Base-by-base conservation (phyloP, 2,113 vertebrate species). In the Pandion haliaetus region DNA sequence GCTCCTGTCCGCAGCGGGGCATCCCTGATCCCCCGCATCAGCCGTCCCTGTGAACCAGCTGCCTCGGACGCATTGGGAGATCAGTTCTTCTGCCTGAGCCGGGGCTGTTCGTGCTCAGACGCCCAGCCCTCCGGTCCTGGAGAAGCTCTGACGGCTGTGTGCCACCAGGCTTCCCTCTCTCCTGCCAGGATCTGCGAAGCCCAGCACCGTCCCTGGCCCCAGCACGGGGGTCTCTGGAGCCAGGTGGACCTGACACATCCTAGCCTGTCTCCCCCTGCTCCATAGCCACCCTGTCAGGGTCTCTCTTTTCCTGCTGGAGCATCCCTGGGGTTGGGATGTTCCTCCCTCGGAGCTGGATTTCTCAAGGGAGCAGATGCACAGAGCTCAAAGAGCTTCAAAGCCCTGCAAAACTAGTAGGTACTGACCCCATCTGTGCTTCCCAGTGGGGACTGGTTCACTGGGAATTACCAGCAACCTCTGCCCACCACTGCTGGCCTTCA, bases 1-100 rank as follows among this genome's bases (percentile, higher is more conserved):
- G 20, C 19, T 88, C 49, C 62, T 4, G 6, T 17, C 52, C 1
- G 1, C 36, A 40, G 40, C 0, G 0, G 40, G 8, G 12, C 42
- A 54, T 76, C 71, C 44, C 70, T 0, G 1, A 6, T 57, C 44
- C 21, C 31, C n/a, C 1, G 1, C 21, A 21, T 5, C 79, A 47
- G 24, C 86, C 11, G 2, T 44, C 65, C 17, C 61, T 0, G 0
- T 17, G 31, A 52, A 59, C 76, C 3, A 1, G 38, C 42, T 65
- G 67, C 47, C 62, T 72, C 6, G 10, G 20, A 7, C 0, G 1
- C 1, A 1, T 28, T 12, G 15, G 59, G 65, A 78, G 3, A 26
- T 82, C 5, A 2, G 2, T 45, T 66, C 70, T 86, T 34, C 63
- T 89, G 81, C 32, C 76, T 34, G 31, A 73, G 40, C 34, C 1